phyloP scores from a whole-genome alignment of 2,888 invertebrate species.

The Trichogramma dendrolimi region DNA sequence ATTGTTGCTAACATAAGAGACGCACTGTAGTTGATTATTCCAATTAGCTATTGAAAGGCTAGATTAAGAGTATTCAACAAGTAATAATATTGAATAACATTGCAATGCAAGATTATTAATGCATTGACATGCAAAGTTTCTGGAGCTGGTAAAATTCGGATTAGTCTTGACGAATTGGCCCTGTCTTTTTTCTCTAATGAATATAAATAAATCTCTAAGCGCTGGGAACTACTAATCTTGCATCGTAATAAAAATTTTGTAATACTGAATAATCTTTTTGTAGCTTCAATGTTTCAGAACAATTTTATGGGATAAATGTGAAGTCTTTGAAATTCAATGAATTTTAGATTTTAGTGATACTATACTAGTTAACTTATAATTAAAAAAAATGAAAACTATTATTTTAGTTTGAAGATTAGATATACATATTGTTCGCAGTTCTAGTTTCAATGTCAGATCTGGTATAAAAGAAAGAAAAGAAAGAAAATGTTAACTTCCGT shows the following conservation, averaged over 20 bases:
- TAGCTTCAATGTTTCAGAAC: conserved; percentile 15
- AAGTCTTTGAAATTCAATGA: conserved; percentile 19
- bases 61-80: not conserved
- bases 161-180: not conserved
- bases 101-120: conserved; percentile 8
- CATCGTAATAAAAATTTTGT: conserved; percentile 29
- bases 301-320: conserved; percentile 15
- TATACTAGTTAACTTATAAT: conserved; percentile 14
- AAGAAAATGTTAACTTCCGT: too few relatives aligned
- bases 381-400: not conserved
- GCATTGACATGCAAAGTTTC: too few relatives aligned
- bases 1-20: conserved; percentile 24
- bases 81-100: conserved; percentile 11
- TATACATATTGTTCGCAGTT: conserved; percentile 20
- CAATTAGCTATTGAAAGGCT: conserved; percentile 18
- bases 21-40: conserved; percentile 24
- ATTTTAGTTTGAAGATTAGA: conserved; percentile 24
- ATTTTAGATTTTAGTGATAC: not conserved
- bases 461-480: not conserved
- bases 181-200: not conserved
- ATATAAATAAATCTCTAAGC: not conserved
- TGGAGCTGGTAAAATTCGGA: too few relatives aligned
- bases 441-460: conserved; percentile 18
- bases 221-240: conserved; percentile 19
- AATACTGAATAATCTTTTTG: conserved; percentile 32